These are phyloP conservation scores for Rhinichthys klamathensis DNA, from an alignment of 2,113 vertebrate species.

Conservation along the genomic window DNA sequence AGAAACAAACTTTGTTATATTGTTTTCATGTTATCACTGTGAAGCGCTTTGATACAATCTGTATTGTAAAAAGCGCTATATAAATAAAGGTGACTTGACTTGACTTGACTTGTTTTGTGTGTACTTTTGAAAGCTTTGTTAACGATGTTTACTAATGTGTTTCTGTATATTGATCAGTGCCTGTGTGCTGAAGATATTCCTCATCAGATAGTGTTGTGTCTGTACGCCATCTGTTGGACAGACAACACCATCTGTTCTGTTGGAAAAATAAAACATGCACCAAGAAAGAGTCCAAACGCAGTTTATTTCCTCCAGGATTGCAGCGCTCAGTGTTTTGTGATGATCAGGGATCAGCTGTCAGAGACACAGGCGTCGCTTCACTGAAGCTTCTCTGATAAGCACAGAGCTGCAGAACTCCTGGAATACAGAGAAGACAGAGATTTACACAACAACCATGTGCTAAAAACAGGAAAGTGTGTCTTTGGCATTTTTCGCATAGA, in stretches of 20 bases:
- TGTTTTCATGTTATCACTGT: too few species aligned
- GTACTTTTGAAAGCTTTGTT: background rate
- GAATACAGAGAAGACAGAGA: too few species aligned
- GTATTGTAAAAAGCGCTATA: too few species aligned
- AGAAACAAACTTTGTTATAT: too few species aligned
- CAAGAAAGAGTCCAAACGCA: slow-evolving; percentile 28
- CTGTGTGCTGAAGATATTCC: background rate
- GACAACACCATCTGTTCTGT: background rate
- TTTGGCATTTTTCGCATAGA: too few species aligned
- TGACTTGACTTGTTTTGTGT: too few species aligned
- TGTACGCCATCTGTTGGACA: too few species aligned
- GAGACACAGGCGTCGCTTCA: slow-evolving; percentile 64
- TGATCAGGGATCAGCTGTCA: slow-evolving; percentile 60
- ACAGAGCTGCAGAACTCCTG: slow-evolving; percentile 76
- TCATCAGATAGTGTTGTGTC: background rate
- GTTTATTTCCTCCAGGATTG: slow-evolving; percentile 29
- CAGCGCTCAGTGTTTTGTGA: background rate
- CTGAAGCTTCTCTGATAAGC: slow-evolving; percentile 70
- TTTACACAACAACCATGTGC: too few species aligned
- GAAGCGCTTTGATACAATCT: too few species aligned
- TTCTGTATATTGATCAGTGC: background rate
- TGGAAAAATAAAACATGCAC: background rate
- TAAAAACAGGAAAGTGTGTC: too few species aligned
- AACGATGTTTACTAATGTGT: background rate
- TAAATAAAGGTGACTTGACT: too few species aligned